Conservation (phyloP, 2,888 invertebrate genomes). For the Diachrysia chrysitis region DNA sequence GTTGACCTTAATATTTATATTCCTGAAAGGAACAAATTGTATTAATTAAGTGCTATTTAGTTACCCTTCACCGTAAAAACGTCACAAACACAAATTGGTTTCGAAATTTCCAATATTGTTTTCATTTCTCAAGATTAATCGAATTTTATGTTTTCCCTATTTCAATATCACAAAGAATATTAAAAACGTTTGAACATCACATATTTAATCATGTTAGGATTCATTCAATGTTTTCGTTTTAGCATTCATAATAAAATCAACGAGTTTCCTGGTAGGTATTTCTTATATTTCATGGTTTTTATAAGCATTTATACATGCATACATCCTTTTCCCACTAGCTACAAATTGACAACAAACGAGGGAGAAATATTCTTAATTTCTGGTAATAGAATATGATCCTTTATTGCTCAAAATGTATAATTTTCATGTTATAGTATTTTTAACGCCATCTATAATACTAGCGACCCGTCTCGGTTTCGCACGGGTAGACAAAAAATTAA, state of each 20-base stretch:
- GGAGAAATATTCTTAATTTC: too few species aligned
- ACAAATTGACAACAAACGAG: too few species aligned
- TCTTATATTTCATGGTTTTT: too few species aligned
- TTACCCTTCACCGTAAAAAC: constrained; percentile 23
- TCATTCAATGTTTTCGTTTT: neutral
- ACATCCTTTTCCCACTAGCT: too few species aligned
- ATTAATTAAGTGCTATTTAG: constrained; percentile 28
- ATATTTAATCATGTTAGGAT: constrained; percentile 14
- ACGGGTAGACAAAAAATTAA: too few species aligned
- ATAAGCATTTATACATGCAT: too few species aligned
- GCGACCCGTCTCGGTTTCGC: too few species aligned
- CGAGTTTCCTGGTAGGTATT: too few species aligned
- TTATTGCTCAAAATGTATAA: too few species aligned
- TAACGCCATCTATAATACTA: too few species aligned
- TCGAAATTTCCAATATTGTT: constrained; percentile 9
- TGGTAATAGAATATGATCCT: too few species aligned
- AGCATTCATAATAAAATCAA: neutral
- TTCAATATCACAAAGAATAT: neutral
- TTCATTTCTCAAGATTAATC: constrained; percentile 4
- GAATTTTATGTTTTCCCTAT: neutral
- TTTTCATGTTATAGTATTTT: too few species aligned
- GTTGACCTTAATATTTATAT: constrained; percentile 19
- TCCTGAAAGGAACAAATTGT: constrained; percentile 36
- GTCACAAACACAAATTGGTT: constrained; percentile 46
- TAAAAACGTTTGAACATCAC: neutral